Evolutionary conservation across 1,140 invertebrate genomes (phyloP).

Genomic region (Diorhabda elongata): DNA sequence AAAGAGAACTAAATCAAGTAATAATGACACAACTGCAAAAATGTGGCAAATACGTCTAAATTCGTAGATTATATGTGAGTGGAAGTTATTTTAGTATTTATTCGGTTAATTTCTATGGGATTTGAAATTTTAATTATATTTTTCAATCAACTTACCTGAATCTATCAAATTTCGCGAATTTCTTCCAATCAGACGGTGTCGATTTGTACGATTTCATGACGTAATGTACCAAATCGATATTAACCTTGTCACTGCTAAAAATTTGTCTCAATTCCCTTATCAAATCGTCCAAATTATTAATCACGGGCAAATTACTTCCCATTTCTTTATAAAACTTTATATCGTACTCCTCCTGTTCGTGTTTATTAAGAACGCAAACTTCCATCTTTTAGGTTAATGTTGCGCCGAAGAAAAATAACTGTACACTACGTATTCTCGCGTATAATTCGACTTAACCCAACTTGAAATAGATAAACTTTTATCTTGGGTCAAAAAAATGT

Average conservation of each 20-base stretch:
- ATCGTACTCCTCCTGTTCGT: conserved; percentile 21
- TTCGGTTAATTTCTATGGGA: no score
- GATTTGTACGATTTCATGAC: conserved; percentile 84
- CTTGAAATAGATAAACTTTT: conserved; percentile 5
- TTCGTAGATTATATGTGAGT: no score
- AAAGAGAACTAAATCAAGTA: no score
- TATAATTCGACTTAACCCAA: neutral
- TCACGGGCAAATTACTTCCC: conserved; percentile 34
- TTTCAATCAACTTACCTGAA: conserved; percentile 63
- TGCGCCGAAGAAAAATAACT: neutral
- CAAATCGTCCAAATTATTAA: conserved; percentile 64
- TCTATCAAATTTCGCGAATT: conserved; percentile 92
- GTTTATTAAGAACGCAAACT: conserved; percentile 23
- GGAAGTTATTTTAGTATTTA: no score
- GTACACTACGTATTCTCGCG: neutral
- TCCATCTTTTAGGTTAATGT: conserved; percentile 25
- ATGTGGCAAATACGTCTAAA: no score
- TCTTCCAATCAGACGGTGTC: conserved; percentile 86
- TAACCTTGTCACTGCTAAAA: conserved; percentile 74
- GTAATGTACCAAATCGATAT: conserved; percentile 82
- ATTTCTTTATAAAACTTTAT: conserved; percentile 35
- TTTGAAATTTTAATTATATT: no score
- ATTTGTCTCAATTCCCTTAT: conserved; percentile 68
- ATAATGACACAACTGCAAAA: no score
- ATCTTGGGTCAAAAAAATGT: conserved; percentile 14